Conservation (phyloP, 2,113 vertebrate genomes). For the Columbina picui region DNA sequence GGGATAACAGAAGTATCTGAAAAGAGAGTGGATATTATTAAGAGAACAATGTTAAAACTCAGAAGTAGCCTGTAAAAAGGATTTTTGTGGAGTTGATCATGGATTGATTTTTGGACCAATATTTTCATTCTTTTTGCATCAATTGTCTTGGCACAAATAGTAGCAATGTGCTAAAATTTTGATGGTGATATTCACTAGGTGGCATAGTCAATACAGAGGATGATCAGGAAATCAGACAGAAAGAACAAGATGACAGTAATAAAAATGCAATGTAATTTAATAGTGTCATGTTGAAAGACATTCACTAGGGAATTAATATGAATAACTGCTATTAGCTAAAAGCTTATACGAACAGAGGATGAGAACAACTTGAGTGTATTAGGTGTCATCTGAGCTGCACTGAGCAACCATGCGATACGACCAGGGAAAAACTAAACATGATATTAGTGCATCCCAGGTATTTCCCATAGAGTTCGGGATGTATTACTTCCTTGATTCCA, state of each 20-base stretch:
- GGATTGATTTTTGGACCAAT: background rate
- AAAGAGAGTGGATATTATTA: background rate
- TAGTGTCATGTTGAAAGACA: background rate
- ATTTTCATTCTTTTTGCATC: background rate
- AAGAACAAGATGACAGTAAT: background rate
- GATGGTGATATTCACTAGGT: constrained; percentile 1
- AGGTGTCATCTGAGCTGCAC: background rate
- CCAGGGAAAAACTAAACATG: background rate
- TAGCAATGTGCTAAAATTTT: background rate
- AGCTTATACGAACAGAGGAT: background rate
- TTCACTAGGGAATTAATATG: background rate
- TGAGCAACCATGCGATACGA: background rate
- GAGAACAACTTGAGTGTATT: background rate
- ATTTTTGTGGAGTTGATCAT: background rate
- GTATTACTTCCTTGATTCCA: background rate
- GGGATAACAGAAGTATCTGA: background rate
- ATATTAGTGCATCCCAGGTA: background rate
- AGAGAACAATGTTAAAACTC: background rate
- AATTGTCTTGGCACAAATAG: background rate
- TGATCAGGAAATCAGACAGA: background rate
- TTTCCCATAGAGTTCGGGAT: background rate
- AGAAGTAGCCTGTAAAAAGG: background rate
- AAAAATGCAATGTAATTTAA: constrained; percentile 23
- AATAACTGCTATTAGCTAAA: constrained; percentile 18
- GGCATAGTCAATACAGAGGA: constrained; percentile 17